Evolutionary conservation across 1,140 invertebrate genomes (phyloP).

Genomic region (Planococcus citri): DNA sequence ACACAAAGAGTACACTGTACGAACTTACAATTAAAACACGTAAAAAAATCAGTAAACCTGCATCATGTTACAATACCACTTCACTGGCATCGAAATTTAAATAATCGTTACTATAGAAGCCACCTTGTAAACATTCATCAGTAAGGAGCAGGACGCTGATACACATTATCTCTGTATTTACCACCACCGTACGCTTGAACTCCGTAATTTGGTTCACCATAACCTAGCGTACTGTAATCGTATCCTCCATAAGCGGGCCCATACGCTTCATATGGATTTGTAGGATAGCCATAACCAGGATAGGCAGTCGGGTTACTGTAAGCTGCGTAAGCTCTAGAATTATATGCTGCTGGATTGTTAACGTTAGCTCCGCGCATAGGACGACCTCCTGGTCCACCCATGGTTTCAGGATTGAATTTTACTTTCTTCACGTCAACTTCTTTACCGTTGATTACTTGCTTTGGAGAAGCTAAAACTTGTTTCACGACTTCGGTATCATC

Average conservation of each 20-base stretch:
- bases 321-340: conserved; percentile 23
- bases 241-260: conserved; percentile 28
- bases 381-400: conserved; percentile 27
- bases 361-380: conserved; percentile 23
- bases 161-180: conserved; percentile 28
- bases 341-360: conserved; percentile 22
- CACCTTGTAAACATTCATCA: conserved; percentile 20
- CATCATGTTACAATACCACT: not conserved
- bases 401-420: conserved; percentile 38
- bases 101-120: not conserved
- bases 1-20: not conserved
- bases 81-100: not conserved
- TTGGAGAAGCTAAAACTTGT: conserved; percentile 45
- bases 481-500: conserved; percentile 48
- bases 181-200: conserved; percentile 31
- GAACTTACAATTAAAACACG: not conserved
- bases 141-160: conserved; percentile 28
- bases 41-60: conserved; percentile 8
- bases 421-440: conserved; percentile 46
- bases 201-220: conserved; percentile 36
- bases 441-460: conserved; percentile 50
- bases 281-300: conserved; percentile 33
- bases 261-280: conserved; percentile 32
- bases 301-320: conserved; percentile 24
- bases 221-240: conserved; percentile 34